These are phyloP conservation scores for Salmo trutta DNA, from an alignment of 2,797 vertebrate genomes.

Conservation along the genomic window DNA sequence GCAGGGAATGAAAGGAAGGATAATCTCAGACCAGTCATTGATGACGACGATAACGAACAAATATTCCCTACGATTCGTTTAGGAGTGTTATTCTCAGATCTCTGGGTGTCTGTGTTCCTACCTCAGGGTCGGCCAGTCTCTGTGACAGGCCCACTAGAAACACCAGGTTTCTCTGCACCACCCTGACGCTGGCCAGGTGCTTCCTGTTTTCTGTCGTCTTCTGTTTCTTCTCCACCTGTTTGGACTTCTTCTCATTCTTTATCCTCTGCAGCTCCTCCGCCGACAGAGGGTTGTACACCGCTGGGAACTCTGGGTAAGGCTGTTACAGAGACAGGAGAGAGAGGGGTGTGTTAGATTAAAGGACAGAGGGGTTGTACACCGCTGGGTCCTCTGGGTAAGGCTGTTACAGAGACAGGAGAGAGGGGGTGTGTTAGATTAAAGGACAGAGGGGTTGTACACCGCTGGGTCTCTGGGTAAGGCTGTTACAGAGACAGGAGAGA, in stretches of 20 bases:
- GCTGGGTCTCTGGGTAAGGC: conserved; percentile 84
- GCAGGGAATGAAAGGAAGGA: neutral
- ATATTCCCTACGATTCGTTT: no score
- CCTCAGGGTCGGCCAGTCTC: conserved; percentile 88
- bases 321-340: conserved; percentile 33
- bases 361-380: conserved; percentile 62
- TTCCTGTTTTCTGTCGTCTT: conserved; percentile 93
- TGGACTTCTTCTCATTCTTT: conserved; percentile 92
- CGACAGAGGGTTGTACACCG: conserved; percentile 90
- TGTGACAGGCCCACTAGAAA: conserved; percentile 90
- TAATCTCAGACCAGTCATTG: no score
- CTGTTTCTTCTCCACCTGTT: conserved; percentile 90
- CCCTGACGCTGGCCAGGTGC: conserved; percentile 87
- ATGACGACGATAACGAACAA: no score
- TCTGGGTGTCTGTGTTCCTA: conserved; percentile 52
- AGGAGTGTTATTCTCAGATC: no score
- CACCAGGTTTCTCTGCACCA: conserved; percentile 89
- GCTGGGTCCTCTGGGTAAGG: conserved; percentile 84
- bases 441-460: conserved; percentile 63
- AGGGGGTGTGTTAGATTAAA: neutral
- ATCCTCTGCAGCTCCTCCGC: conserved; percentile 91
- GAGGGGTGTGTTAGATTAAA: neutral
- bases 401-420: conserved; percentile 48
- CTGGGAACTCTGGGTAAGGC: conserved; percentile 92
- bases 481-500: conserved; percentile 32